phyloP scores from a whole-genome alignment of 2,113 vertebrate genomes.

The Ctenomys sociabilis region DNA sequence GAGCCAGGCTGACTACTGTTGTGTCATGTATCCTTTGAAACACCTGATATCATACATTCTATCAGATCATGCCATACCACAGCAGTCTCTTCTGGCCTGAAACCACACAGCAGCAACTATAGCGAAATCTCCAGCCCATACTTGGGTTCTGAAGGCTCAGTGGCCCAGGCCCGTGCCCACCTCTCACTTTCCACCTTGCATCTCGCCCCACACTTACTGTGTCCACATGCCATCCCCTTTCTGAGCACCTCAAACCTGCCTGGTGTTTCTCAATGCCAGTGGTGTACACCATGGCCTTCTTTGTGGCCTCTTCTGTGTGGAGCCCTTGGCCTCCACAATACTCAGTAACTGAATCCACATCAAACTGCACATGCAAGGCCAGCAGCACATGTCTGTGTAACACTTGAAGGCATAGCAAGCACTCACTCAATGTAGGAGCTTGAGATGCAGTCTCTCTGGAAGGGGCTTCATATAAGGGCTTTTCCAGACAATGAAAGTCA shows the following conservation, averaged over 20 bases:
- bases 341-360: background rate
- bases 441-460: accelerated
- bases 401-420: no score
- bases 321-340: no score
- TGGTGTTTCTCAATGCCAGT: background rate
- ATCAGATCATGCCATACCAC: background rate
- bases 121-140: background rate
- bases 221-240: background rate
- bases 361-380: background rate
- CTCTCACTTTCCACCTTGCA: background rate
- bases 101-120: background rate
- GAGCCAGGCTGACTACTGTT: accelerated
- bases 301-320: no score
- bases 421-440: accelerated
- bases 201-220: background rate
- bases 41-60: no score
- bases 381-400: background rate
- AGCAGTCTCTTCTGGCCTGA: background rate
- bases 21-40: accelerated
- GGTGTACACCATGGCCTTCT: accelerated
- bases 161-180: background rate
- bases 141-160: background rate
- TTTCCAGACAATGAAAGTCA: background rate
- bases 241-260: accelerated
- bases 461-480: background rate